Base-by-base conservation (phyloP, 2,888 invertebrate species). In the Sphaerophoria rueppellii region DNA sequence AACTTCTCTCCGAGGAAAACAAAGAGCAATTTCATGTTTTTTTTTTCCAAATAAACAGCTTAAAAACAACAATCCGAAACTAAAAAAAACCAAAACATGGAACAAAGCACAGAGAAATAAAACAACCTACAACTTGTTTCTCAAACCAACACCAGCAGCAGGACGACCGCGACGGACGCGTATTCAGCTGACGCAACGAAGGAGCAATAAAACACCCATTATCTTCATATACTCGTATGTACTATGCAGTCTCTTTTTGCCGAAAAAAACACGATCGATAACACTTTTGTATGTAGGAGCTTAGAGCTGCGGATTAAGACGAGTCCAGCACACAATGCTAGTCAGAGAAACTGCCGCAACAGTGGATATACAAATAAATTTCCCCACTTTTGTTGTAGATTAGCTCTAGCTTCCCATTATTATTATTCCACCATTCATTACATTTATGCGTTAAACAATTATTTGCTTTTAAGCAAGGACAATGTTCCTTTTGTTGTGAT, bases 361-460 rank as follows among this genome's bases (percentile, higher is more conserved):
- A 60, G 40, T 52, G 37, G 61, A 58, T 52, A 58, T 3, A 46
- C 75, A 52, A 72, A 82, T 63, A 54, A 67, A 54, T 24, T 37
- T 48, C 50, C 58, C 55, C 24, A 74, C 80, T 85, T 76, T 57
- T 69, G 43, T 43, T 74, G 43, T 58, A 58, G 52, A 72, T 76
- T 69, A 52, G 52, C 52, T 69, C 9, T 43, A 73, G 72, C 63
- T 70, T 46, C 70, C 70, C 76, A 77, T 85, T 6, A 40, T 24
- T 81, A 85, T 76, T 76, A 85, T 85, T 81, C 70, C 70, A 16
- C 73, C 73, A 76, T 76, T 81, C 81, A 77, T 85, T 69, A 70
- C 67, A 81, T 76, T 80, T 85, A 85, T 81, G 85, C 77, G 69
- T 76, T 76, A 67, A 81, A 70, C 69, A 85, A 85, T 85, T 85